phyloP scores from a whole-genome alignment of 1,140 invertebrate species.

The Chrysomallon squamiferum region DNA sequence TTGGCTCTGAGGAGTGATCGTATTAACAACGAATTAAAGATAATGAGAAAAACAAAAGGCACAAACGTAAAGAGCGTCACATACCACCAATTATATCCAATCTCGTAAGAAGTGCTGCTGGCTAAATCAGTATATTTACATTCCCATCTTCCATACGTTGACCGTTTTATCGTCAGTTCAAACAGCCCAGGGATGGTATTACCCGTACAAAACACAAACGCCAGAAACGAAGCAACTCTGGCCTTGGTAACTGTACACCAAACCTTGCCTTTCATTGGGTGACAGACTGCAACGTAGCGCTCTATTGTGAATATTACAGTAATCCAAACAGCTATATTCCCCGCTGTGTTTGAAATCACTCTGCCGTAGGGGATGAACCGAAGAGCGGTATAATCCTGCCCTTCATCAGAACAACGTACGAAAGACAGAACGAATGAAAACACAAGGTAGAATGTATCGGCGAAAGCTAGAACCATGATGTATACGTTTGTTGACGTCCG shows the following conservation, averaged over 20 bases:
- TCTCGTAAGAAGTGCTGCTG: slow-evolving; percentile 67
- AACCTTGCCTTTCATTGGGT: slow-evolving; percentile 77
- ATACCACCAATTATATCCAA: slow-evolving; percentile 72
- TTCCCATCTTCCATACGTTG: slow-evolving; percentile 46
- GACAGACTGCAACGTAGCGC: slow-evolving; percentile 78
- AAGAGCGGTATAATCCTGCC: slow-evolving; percentile 26
- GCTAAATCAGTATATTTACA: slow-evolving; percentile 29
- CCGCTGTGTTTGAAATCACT: slow-evolving; percentile 72
- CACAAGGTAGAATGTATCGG: slow-evolving; percentile 75
- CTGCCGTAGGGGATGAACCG: slow-evolving; percentile 66
- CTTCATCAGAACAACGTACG: slow-evolving; percentile 32
- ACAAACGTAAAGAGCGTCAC: slow-evolving; percentile 72
- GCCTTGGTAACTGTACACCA: slow-evolving; percentile 70
- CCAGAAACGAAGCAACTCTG: slow-evolving; percentile 33
- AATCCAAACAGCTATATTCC: slow-evolving; percentile 77
- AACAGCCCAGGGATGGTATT: slow-evolving; percentile 50
- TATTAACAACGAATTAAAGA: slow-evolving; percentile 78
- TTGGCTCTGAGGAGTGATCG: slow-evolving; percentile 70
- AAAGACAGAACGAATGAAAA: slow-evolving; percentile 62
- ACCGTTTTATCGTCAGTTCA: slow-evolving; percentile 37
- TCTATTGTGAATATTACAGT: slow-evolving; percentile 81
- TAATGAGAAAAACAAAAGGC: slow-evolving; percentile 71
- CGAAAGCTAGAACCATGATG: slow-evolving; percentile 75
- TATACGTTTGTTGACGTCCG: slow-evolving; percentile 77
- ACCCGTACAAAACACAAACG: slow-evolving; percentile 24